Base-by-base conservation (phyloP, 2,113 vertebrate species). In the Rattus rattus region DNA sequence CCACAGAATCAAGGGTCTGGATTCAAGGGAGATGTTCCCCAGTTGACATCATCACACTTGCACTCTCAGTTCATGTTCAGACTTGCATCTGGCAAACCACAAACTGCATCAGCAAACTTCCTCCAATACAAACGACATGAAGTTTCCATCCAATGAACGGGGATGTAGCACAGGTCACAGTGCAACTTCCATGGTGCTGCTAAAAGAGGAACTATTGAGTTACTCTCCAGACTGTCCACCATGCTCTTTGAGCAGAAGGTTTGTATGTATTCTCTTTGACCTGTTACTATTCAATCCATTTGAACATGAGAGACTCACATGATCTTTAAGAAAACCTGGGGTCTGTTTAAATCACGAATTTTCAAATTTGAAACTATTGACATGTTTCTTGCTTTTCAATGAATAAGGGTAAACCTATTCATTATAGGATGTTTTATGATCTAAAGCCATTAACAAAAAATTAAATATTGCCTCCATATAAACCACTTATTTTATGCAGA, bases 61-160 rank as follows among this genome's bases (percentile, higher is more conserved):
- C n/a, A 36, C 1, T 36, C 6, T n/a, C 9, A 4, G 3, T 70
- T 54, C n/a, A 11, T 0, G 5, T 9, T 65, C 6, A 43, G 24
- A 17, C 7, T 5, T 39, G 22, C 56, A 43, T 39, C n/a, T 28
- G 16, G 39, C 24, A 47, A 7, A 19, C 24, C 8, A 85, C 39
- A 65, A 17, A 7, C 24, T 47, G 2, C 36, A 10, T 28, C n/a
- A 28, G 22, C 12, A 83, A 36, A 65, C 61, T 67, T 65, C 26
- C 8, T 20, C 2, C 26, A 49, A 67, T 11, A 0, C 10, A 69
- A 17, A 86, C 47, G 9, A 2, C 9, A 3, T 30, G 6, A 4
- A 9, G 14, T 88, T 54, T 81, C 19, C 43, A 24, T 17, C 59
- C 59, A 77, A 70, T 47, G 47, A 33, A 54, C 5, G 0, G 24